These are phyloP conservation scores for Melanotaenia nigrans DNA, from an alignment of 2,797 vertebrate genomes.

Conservation along the genomic window DNA sequence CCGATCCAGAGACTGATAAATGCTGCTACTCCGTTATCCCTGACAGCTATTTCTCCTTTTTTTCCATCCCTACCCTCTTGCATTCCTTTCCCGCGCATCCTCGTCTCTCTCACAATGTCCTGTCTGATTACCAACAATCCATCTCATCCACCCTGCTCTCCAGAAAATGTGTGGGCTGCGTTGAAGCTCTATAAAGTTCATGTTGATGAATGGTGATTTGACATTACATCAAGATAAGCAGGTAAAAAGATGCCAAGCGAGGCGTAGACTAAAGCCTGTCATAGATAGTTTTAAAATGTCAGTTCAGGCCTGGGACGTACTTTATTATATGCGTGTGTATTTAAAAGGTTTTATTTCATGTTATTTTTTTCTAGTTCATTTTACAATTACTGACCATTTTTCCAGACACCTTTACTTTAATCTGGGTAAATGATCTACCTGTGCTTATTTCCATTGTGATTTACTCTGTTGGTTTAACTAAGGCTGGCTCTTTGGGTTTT, in stretches of 20 bases:
- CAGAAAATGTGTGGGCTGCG: conserved; percentile 64
- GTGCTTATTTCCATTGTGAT: conserved; percentile 24
- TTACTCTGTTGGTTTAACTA: conserved; percentile 40
- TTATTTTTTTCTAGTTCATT: conserved; percentile 30
- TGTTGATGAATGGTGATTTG: conserved; percentile 71
- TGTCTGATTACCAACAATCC: conserved; percentile 72
- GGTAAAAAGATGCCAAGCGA: conserved; percentile 56
- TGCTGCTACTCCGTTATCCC: conserved; percentile 72
- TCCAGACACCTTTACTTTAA: conserved; percentile 36
- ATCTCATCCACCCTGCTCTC: conserved; percentile 42
- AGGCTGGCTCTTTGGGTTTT: conserved; percentile 32
- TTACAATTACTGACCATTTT: conserved; percentile 30
- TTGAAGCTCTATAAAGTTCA: conserved; percentile 45
- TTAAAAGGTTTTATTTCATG: conserved; percentile 25
- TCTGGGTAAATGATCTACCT: conserved; percentile 48
- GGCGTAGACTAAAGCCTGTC: conserved; percentile 47
- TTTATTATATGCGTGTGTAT: conserved; percentile 11
- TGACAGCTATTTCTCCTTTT: conserved; percentile 63
- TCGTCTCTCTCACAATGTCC: conserved; percentile 56
- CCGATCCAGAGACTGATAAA: conserved; percentile 76
- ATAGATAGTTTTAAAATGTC: conserved; percentile 44
- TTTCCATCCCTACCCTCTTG: conserved; percentile 35
- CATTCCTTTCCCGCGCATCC: conserved; percentile 75
- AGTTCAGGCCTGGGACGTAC: background rate
- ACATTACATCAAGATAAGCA: conserved; percentile 64